Evolutionary conservation across 2,797 vertebrate species (phyloP).

Genomic region (Melopsittacus undulatus): DNA sequence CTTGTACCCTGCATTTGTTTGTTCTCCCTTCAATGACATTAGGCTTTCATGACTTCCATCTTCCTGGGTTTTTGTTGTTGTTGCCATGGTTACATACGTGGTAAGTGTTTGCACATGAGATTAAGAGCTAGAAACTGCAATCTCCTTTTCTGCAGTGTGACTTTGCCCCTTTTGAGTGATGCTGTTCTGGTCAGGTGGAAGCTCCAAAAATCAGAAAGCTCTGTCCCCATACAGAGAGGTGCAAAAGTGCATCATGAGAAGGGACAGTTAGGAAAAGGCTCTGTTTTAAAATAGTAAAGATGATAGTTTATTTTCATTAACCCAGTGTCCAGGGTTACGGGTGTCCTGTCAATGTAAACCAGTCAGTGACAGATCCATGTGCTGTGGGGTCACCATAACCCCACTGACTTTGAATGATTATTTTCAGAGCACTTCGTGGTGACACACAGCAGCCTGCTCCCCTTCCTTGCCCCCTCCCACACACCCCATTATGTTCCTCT

Average conservation of each 20-base stretch:
- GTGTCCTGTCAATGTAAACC: background rate
- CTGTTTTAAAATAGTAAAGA: background rate
- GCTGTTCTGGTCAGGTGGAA: background rate
- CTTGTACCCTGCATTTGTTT: conserved; percentile 12
- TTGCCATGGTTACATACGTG: conserved; percentile 68
- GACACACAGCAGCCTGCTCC: background rate
- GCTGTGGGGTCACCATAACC: background rate
- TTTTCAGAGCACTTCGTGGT: background rate
- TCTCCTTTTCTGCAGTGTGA: conserved; percentile 28
- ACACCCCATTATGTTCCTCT: background rate
- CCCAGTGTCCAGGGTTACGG: background rate
- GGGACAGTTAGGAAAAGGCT: background rate
- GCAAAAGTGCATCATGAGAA: background rate
- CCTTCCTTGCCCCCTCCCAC: background rate
- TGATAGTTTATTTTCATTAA: background rate
- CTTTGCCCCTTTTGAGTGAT: background rate
- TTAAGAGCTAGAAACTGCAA: conserved; percentile 23
- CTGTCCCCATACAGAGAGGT: background rate
- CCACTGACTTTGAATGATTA: background rate
- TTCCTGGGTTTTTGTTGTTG: background rate
- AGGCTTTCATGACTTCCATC: background rate
- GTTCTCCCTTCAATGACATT: background rate
- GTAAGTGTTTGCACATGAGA: conserved; percentile 53
- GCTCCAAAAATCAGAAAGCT: background rate
- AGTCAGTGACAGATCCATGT: background rate